phyloP scores from a whole-genome alignment of 2,888 invertebrate genomes.

The Drymonia ruficornis region DNA sequence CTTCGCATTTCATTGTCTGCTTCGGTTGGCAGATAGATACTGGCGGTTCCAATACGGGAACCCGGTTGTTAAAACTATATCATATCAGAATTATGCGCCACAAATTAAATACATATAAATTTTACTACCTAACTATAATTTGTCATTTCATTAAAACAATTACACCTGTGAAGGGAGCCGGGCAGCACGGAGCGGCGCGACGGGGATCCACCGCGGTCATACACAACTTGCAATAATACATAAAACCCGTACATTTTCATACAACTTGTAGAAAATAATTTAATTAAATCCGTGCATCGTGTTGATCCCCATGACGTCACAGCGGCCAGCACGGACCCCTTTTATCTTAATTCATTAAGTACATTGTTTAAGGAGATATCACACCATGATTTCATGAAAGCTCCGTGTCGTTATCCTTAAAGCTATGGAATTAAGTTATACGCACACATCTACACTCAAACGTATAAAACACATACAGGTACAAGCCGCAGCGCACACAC shows the following conservation, averaged over 20 bases:
- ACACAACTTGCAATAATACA: constrained; percentile 15
- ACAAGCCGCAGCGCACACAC: constrained; percentile 22
- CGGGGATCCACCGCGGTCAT: constrained; percentile 9
- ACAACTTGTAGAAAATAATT: constrained; percentile 1
- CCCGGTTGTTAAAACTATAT: constrained; percentile 13
- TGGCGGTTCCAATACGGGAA: constrained; percentile 1
- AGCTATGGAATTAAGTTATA: constrained; percentile 30
- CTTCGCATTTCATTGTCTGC: neutral
- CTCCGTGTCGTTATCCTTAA: constrained; percentile 26
- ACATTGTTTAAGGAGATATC: constrained; percentile 35
- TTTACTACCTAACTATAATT: constrained; percentile 36
- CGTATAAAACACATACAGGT: constrained; percentile 32
- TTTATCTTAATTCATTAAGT: constrained; percentile 19
- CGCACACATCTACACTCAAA: constrained; percentile 24
- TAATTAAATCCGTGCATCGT: neutral
- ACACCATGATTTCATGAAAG: constrained; percentile 9
- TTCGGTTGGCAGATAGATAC: neutral
- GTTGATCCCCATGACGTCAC: neutral
- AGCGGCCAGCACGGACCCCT: constrained; percentile 9
- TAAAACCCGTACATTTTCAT: constrained; percentile 22
- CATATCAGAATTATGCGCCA: constrained; percentile 40
- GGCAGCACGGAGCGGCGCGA: constrained; percentile 16
- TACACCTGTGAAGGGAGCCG: constrained; percentile 21
- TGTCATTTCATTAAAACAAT: constrained; percentile 41
- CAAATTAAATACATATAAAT: constrained; percentile 28